Conservation (phyloP, 2,888 invertebrate genomes). For the Lepidochitona cinerea region DNA sequence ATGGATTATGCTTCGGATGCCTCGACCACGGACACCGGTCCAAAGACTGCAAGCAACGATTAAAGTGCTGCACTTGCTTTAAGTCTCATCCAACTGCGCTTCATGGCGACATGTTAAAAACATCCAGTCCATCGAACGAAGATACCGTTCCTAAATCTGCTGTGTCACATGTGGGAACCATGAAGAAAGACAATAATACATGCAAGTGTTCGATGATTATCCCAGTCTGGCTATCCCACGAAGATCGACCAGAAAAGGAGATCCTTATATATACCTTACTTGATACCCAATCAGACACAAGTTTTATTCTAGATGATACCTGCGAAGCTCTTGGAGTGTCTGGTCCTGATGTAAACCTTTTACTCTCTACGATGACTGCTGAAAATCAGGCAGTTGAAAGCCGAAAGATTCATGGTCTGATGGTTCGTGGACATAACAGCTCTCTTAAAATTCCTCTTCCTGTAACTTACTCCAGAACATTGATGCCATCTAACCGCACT, state of each 20-base stretch:
- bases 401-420: conserved; percentile 18
- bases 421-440: conserved; percentile 22
- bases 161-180: neutral
- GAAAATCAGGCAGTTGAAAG: conserved; percentile 4
- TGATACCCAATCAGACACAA: conserved; percentile 38
- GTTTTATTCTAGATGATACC: conserved; percentile 28
- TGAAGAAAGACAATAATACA: no score
- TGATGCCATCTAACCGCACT: conserved; percentile 31
- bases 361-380: conserved; percentile 31
- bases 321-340: conserved; percentile 12
- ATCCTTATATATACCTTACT: conserved; percentile 35
- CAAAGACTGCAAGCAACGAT: conserved; percentile 17
- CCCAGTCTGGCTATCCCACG: conserved; percentile 28
- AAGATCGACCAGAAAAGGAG: conserved; percentile 21
- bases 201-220: conserved; percentile 20
- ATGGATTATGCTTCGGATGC: conserved; percentile 28
- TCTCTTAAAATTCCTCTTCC: conserved; percentile 25
- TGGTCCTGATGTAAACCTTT: conserved; percentile 14
- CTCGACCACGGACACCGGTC: conserved; percentile 19
- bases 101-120: no score
- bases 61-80: conserved; percentile 15
- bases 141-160: neutral
- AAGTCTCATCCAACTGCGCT: conserved; percentile 21
- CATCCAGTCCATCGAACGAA: no score
- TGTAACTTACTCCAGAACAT: conserved; percentile 22